These are phyloP conservation scores for Acrobasis suavella DNA, from an alignment of 2,888 invertebrate genomes.

Conservation along the genomic window DNA sequence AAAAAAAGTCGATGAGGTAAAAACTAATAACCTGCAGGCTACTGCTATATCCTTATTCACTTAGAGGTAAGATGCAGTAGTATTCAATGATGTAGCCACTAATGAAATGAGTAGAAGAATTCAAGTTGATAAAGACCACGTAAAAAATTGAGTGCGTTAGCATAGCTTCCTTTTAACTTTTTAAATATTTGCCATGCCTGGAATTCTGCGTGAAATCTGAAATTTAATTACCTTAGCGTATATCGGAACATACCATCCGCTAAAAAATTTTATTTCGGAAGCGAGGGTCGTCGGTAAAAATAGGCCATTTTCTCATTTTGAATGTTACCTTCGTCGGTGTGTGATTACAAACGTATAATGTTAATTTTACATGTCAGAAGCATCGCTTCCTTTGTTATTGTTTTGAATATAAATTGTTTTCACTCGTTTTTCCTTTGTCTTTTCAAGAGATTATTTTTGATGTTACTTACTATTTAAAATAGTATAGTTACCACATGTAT, in stretches of 20 bases:
- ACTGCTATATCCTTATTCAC: no score
- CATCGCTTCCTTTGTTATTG: neutral
- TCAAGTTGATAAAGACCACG: no score
- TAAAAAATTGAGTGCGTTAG: neutral
- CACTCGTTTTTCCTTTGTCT: neutral
- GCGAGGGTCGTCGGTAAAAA: conserved; percentile 13
- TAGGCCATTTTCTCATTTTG: conserved; percentile 24
- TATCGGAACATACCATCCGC: conserved; percentile 22
- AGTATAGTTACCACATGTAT: no score
- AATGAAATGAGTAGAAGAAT: no score
- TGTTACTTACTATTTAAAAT: no score
- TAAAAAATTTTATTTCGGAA: conserved; percentile 22
- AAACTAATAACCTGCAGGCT: no score
- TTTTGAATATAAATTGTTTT: conserved; percentile 11
- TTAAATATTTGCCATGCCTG: conserved; percentile 11
- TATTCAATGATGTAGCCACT: no score
- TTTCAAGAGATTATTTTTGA: no score
- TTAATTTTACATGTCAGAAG: conserved; percentile 22
- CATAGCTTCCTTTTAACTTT: neutral
- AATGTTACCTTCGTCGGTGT: conserved; percentile 18
- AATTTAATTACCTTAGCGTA: conserved; percentile 22
- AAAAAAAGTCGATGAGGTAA: no score
- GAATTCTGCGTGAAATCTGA: conserved; percentile 17
- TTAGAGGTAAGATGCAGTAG: no score
- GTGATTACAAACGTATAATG: conserved; percentile 25